Evolutionary conservation across 2,888 invertebrate species (phyloP).

Genomic region (Trissoscelio sp.): DNA sequence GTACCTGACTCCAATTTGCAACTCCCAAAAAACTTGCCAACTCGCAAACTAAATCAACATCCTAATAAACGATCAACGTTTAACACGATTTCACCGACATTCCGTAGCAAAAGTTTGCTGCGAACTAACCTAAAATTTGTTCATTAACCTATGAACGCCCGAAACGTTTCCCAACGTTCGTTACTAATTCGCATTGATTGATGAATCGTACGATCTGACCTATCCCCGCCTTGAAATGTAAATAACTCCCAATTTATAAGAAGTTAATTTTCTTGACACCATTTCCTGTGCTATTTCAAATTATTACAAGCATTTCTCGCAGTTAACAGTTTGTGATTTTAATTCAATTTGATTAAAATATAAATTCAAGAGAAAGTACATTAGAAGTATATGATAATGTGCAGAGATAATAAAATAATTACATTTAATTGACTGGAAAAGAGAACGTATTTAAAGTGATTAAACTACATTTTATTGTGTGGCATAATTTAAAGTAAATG

Average conservation of each 20-base stretch:
- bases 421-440: no score
- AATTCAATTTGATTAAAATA: no score
- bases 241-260: constrained; percentile 38
- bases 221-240: constrained; percentile 23
- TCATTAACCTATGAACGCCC: constrained; percentile 61
- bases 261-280: constrained; percentile 42
- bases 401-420: no score
- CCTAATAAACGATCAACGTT: constrained; percentile 67
- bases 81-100: constrained; percentile 58
- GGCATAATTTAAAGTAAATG: no score
- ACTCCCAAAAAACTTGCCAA: constrained; percentile 58
- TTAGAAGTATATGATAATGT: no score
- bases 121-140: constrained; percentile 66
- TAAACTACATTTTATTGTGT: no score
- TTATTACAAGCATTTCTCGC: not conserved
- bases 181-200: constrained; percentile 63
- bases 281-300: not conserved
- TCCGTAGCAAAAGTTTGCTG: constrained; percentile 58
- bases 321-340: no score
- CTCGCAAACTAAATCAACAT: constrained; percentile 67
- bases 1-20: constrained; percentile 40
- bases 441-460: no score
- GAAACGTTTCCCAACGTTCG: constrained; percentile 57
- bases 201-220: constrained; percentile 59
- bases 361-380: no score